Conservation (phyloP, 2,797 vertebrate species). For the Lates japonicus region DNA sequence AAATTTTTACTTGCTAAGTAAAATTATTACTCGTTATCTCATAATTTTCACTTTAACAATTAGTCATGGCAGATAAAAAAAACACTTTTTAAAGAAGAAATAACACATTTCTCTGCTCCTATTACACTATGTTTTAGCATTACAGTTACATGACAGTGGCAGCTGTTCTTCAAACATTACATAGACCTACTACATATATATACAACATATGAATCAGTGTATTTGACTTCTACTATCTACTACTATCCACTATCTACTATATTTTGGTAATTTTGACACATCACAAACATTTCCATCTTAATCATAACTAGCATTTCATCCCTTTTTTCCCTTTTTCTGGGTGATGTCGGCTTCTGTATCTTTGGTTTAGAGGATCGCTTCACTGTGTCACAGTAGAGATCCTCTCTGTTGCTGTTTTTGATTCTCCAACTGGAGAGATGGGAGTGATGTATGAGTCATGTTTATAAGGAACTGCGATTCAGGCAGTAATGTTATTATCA, state of each 20-base stretch:
- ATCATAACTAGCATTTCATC: neutral
- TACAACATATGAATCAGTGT: neutral
- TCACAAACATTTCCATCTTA: neutral
- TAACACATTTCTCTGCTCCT: too few species aligned
- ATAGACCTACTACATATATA: too few species aligned
- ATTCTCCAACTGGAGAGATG: conserved; percentile 17
- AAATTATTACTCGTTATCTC: neutral
- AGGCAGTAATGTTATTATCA: conserved; percentile 30
- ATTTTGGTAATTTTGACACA: neutral
- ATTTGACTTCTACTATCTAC: neutral
- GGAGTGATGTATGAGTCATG: conserved; percentile 44
- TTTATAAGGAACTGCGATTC: conserved; percentile 52
- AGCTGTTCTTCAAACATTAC: neutral
- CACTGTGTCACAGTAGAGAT: neutral
- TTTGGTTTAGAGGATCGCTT: conserved; percentile 9
- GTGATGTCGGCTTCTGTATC: too few species aligned
- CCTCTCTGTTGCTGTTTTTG: conserved; percentile 26
- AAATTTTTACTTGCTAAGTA: too few species aligned
- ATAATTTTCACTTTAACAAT: neutral
- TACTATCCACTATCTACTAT: too few species aligned
- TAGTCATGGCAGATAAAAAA: too few species aligned
- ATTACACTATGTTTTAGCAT: neutral
- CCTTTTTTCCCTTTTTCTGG: neutral
- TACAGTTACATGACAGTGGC: neutral
- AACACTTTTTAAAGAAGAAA: too few species aligned